Percentiles rank a stretch among this genome's conserved stretches.
Evolutionary conservation across 2,797 vertebrate genomes (phyloP).

Genomic region (Semaprochilodus insignis): DNA sequence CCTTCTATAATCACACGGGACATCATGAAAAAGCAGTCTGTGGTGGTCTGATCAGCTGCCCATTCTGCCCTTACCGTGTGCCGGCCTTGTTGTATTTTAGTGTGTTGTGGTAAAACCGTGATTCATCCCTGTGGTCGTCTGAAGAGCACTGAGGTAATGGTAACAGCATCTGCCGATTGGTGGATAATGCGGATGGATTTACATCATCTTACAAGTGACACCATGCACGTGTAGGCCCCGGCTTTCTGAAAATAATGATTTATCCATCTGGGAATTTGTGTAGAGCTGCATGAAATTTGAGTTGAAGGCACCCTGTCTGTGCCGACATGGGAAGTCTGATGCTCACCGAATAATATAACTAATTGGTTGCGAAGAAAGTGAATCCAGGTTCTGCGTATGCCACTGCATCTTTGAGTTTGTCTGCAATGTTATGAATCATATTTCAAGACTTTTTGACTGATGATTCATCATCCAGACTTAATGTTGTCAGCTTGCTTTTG

Average conservation of each 20-base stretch:
- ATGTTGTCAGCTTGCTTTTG: too few relatives aligned
- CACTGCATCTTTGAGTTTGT: not conserved
- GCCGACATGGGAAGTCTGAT: not conserved
- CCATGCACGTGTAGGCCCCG: not conserved
- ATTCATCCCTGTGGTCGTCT: not conserved
- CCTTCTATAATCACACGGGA: too few relatives aligned
- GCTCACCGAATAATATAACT: not conserved
- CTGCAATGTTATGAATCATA: not conserved
- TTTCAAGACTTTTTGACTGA: not conserved
- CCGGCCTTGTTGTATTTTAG: too few relatives aligned
- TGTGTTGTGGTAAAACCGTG: too few relatives aligned
- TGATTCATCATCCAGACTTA: not conserved
- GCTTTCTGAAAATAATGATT: conserved; percentile 1
- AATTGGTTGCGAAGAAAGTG: not conserved
- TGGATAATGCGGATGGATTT: not conserved
- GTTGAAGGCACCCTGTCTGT: not conserved
- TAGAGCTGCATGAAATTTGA: not conserved
- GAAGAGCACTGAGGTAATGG: not conserved
- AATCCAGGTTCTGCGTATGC: not conserved
- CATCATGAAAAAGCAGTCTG: too few relatives aligned
- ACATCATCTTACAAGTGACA: not conserved
- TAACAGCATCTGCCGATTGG: not conserved
- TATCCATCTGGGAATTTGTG: not conserved
- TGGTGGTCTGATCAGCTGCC: too few relatives aligned
- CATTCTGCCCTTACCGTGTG: not conserved